Percentiles rank a stretch among this genome's conserved stretches.
These are phyloP conservation scores for Planiliza haematocheilus DNA, from an alignment of 2,113 vertebrate species.

Conservation along the genomic window DNA sequence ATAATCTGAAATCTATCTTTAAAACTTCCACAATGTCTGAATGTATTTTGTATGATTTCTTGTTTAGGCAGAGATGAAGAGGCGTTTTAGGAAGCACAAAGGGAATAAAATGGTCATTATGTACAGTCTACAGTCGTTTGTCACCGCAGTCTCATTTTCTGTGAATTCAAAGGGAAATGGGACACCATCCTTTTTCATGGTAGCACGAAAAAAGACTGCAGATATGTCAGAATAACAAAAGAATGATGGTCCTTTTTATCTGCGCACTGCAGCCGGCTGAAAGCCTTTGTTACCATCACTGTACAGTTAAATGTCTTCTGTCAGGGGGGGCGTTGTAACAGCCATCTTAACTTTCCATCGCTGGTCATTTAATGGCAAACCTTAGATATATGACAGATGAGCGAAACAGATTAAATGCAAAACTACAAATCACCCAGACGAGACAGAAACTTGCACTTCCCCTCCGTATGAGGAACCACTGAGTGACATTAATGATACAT, in stretches of 20 bases:
- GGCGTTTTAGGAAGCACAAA: slow-evolving; percentile 52
- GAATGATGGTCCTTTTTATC: slow-evolving; percentile 70
- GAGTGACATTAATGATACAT: slow-evolving; percentile 31
- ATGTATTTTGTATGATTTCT: slow-evolving; percentile 34
- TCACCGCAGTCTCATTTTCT: slow-evolving; percentile 69
- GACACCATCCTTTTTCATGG: slow-evolving; percentile 52
- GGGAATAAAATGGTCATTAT: slow-evolving; percentile 64
- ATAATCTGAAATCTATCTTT: slow-evolving; percentile 23
- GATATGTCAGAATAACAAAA: slow-evolving; percentile 77
- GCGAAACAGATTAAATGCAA: slow-evolving; percentile 6
- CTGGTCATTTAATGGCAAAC: slow-evolving; percentile 47
- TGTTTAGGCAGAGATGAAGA: slow-evolving; percentile 58
- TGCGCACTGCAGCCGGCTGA: slow-evolving; percentile 49
- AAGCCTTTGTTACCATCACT: slow-evolving; percentile 65
- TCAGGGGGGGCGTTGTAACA: slow-evolving; percentile 21
- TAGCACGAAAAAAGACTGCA: slow-evolving; percentile 61
- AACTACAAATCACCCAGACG: slow-evolving; percentile 23
- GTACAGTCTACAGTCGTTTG: slow-evolving; percentile 61
- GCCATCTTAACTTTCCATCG: slow-evolving; percentile 12
- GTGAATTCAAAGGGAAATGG: slow-evolving; percentile 55
- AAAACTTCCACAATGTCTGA: slow-evolving; percentile 3
- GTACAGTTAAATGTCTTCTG: slow-evolving; percentile 61
- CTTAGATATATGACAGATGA: slow-evolving; percentile 17
- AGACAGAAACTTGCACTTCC: neutral
- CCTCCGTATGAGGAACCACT: slow-evolving; percentile 10